Evolutionary conservation across 2,888 invertebrate species (phyloP).

Genomic region (Orthosia gracilis): DNA sequence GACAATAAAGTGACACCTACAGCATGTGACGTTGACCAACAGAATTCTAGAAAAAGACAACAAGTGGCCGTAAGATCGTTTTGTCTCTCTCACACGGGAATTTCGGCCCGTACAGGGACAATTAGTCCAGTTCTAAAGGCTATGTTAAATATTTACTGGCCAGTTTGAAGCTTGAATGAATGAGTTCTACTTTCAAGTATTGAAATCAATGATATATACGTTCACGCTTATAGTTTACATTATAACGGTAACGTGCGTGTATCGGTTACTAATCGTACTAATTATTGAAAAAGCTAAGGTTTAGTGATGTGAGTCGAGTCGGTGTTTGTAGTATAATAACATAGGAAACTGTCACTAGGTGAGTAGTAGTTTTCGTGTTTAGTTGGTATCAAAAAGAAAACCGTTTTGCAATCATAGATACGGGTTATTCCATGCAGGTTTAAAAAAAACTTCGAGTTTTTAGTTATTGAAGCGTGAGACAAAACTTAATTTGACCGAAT

Average conservation of each 20-base stretch:
- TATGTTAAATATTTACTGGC: slow-evolving; percentile 1
- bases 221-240: slow-evolving; percentile 4
- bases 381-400: not conserved
- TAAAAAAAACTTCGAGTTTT: not conserved
- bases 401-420: slow-evolving; percentile 6
- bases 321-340: slow-evolving; percentile 24
- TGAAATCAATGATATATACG: slow-evolving; percentile 32
- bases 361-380: slow-evolving; percentile 29
- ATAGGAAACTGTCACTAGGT: slow-evolving; percentile 43
- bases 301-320: slow-evolving; percentile 29
- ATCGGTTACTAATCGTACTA: slow-evolving; percentile 31
- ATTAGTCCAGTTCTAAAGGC: not conserved
- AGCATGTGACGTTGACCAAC: too few relatives aligned
- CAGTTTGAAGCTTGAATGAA: slow-evolving; percentile 30
- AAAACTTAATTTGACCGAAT: not conserved
- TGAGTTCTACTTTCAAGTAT: slow-evolving; percentile 17
- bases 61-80: too few relatives aligned
- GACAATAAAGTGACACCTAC: too few relatives aligned
- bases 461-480: not conserved
- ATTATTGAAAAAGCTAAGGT: not conserved
- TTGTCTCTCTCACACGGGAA: too few relatives aligned
- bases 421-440: not conserved
- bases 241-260: slow-evolving; percentile 41
- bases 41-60: too few relatives aligned
- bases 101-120: not conserved